These are phyloP conservation scores for Pelusios castaneus DNA, from an alignment of 2,113 vertebrate genomes.

Conservation along the genomic window DNA sequence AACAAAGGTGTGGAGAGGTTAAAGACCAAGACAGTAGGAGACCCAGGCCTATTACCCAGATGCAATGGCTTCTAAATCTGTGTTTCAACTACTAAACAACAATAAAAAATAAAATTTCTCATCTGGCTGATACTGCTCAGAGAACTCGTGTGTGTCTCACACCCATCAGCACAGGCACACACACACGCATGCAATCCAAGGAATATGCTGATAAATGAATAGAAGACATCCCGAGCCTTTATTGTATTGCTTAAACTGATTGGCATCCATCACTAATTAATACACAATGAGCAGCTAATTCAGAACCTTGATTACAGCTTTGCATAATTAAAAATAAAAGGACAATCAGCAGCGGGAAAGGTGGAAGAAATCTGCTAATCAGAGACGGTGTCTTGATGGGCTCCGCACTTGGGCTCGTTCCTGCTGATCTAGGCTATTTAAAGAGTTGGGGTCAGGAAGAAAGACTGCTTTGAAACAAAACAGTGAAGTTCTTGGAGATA, in stretches of 20 bases:
- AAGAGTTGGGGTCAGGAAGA: not conserved
- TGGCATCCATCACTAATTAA: constrained; percentile 70
- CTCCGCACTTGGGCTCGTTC: not conserved
- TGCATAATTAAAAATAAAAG: constrained; percentile 59
- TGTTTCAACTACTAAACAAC: not conserved
- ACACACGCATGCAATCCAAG: not conserved
- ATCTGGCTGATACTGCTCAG: accelerated
- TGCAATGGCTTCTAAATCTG: not conserved
- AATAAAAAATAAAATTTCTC: not conserved
- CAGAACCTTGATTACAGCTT: constrained; percentile 70
- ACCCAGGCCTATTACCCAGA: not conserved
- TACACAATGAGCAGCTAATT: constrained; percentile 65
- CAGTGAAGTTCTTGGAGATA: not conserved
- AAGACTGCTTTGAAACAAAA: not conserved
- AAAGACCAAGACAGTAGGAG: not conserved
- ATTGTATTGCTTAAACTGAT: constrained; percentile 26
- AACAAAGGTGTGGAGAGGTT: not conserved
- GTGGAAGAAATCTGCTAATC: not conserved
- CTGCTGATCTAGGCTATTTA: not conserved
- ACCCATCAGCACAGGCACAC: not conserved
- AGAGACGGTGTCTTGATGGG: not conserved
- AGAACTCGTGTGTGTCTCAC: not conserved
- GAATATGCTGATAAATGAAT: not conserved
- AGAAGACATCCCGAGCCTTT: constrained; percentile 1
- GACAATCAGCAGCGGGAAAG: not conserved